Evolutionary conservation across 2,113 vertebrate species (phyloP).

Genomic region (Platichthys flesus): DNA sequence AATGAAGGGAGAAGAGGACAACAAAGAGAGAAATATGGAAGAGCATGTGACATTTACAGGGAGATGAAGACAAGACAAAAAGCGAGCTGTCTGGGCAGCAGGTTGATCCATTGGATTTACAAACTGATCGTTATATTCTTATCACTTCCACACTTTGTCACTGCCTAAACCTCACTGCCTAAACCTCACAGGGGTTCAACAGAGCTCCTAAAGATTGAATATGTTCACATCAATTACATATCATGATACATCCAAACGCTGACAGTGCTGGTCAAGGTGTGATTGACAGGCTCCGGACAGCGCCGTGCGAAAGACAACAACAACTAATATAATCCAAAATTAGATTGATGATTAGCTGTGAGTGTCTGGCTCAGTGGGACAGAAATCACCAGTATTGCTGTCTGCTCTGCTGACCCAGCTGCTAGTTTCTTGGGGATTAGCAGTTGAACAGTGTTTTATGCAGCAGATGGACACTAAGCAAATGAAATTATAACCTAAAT

Average conservation of each 20-base stretch:
- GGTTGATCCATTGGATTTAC: no score
- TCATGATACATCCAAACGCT: neutral
- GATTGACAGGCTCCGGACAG: neutral
- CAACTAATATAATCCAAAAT: neutral
- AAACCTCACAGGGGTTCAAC: no score
- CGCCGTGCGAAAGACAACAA: neutral
- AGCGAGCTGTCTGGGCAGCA: neutral
- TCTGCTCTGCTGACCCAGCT: neutral
- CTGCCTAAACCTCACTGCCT: no score
- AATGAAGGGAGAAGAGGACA: slow-evolving; percentile 15
- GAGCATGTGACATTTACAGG: neutral
- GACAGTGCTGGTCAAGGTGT: neutral
- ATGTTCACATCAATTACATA: neutral
- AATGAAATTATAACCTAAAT: slow-evolving; percentile 7
- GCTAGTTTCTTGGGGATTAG: slow-evolving; percentile 7
- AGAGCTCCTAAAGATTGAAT: neutral
- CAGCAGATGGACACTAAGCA: slow-evolving; percentile 7
- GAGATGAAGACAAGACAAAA: neutral
- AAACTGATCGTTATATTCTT: no score
- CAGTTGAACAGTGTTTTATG: neutral
- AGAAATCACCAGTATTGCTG: neutral
- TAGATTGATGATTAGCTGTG: neutral
- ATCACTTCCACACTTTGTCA: no score
- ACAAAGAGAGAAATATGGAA: slow-evolving; percentile 27
- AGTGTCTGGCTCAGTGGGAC: neutral